A percentile compares a stretch with the other conserved stretches of the same genome.
Evolutionary conservation across 2,888 invertebrate genomes (phyloP).

Genomic region (Parnassius smintheus): DNA sequence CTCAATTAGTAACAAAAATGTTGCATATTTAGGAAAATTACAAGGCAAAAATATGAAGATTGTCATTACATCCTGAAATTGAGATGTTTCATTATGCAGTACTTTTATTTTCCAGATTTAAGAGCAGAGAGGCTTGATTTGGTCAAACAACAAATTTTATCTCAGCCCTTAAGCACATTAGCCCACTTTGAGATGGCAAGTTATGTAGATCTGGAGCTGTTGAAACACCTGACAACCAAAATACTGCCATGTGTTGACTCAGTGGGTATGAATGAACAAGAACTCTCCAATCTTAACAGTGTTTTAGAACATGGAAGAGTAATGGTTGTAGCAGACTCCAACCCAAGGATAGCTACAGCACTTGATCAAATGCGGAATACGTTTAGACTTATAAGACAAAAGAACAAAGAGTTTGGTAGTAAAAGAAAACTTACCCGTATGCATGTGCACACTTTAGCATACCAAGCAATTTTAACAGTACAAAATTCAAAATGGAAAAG

Average conservation of each 20-base stretch:
- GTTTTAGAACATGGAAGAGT: constrained; percentile 86
- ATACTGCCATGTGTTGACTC: constrained; percentile 89
- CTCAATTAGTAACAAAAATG: too few relatives aligned
- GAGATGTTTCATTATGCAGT: too few relatives aligned
- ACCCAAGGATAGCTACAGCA: constrained; percentile 89
- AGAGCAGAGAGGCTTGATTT: constrained; percentile 83
- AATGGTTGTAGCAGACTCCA: constrained; percentile 87
- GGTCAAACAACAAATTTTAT: constrained; percentile 84
- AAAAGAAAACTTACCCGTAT: constrained; percentile 85
- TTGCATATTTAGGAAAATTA: too few relatives aligned
- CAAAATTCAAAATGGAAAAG: constrained; percentile 88
- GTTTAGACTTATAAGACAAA: constrained; percentile 76
- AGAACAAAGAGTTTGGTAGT: constrained; percentile 60
- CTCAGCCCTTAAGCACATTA: constrained; percentile 80
- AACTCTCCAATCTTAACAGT: constrained; percentile 88
- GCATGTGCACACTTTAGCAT: constrained; percentile 93
- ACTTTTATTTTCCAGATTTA: constrained; percentile 73
- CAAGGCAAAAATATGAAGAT: too few relatives aligned
- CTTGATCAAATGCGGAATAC: constrained; percentile 90
- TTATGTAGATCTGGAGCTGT: constrained; percentile 86
- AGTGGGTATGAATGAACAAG: constrained; percentile 94
- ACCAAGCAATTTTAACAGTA: constrained; percentile 89
- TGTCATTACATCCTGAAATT: too few relatives aligned
- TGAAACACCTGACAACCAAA: constrained; percentile 83
- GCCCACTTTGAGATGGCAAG: constrained; percentile 95